Evolutionary conservation across 2,797 vertebrate species (phyloP).

Genomic region (Gadopsis bispinosus): DNA sequence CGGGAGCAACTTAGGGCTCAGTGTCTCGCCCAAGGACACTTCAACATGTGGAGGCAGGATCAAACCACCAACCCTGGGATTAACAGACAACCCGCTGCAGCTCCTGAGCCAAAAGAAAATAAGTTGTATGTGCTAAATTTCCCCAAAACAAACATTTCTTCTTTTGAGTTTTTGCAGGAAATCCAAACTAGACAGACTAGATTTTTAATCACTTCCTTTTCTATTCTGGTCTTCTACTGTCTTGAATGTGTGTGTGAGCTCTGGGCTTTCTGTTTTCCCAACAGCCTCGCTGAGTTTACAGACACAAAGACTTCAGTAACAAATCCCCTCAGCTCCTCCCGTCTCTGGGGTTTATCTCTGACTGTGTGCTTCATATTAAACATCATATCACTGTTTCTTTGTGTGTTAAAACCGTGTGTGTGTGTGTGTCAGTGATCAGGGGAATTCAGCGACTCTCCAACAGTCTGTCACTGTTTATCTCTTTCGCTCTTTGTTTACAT

Average conservation of each 20-base stretch:
- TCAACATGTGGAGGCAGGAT: no score
- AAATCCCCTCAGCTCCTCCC: constrained; percentile 69
- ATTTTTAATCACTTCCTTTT: no score
- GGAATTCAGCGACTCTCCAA: constrained; percentile 62
- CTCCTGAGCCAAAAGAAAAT: no score
- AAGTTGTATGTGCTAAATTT: no score
- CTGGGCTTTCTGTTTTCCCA: constrained; percentile 78
- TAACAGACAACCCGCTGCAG: no score
- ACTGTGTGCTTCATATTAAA: constrained; percentile 48
- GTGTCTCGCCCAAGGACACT: no score
- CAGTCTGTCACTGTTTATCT: constrained; percentile 72
- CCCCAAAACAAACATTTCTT: no score
- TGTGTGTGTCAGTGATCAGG: constrained; percentile 47
- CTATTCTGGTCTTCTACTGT: neutral
- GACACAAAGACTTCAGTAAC: constrained; percentile 75
- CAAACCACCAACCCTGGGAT: no score
- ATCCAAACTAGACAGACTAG: no score
- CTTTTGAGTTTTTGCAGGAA: no score
- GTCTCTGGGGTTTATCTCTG: constrained; percentile 57
- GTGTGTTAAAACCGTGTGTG: constrained; percentile 25
- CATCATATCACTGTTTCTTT: constrained; percentile 56
- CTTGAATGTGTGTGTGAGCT: constrained; percentile 38
- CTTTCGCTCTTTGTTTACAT: constrained; percentile 66
- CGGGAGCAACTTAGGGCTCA: no score
- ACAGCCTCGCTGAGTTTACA: constrained; percentile 79